Conservation (phyloP, 2,888 invertebrate genomes). For the Pachydiplax longipennis region DNA sequence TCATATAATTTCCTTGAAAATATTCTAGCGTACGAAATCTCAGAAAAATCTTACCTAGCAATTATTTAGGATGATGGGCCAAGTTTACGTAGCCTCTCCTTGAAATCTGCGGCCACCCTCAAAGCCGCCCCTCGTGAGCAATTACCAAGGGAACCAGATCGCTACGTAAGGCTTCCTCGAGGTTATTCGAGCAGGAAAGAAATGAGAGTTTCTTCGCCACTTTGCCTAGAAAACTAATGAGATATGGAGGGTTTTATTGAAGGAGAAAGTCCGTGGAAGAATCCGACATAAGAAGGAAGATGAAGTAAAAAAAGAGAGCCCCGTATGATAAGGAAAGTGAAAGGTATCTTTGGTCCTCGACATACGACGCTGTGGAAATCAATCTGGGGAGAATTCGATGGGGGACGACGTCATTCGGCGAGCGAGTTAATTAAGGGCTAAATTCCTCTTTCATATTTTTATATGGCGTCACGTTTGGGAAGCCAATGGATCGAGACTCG, state of each 20-base stretch:
- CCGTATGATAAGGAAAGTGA: not conserved
- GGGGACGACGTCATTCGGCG: not conserved
- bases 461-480: not conserved
- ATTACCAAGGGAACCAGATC: too few species aligned
- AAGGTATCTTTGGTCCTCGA: not conserved
- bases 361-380: constrained; percentile 1
- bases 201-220: not conserved
- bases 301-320: not conserved
- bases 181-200: not conserved
- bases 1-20: too few species aligned
- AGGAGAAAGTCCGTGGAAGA: not conserved
- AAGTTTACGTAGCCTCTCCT: too few species aligned
- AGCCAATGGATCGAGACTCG: not conserved
- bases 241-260: not conserved
- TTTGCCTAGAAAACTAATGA: not conserved
- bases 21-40: too few species aligned
- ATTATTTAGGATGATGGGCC: too few species aligned
- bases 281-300: not conserved
- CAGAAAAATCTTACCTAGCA: too few species aligned
- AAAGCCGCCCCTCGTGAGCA: too few species aligned
- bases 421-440: not conserved
- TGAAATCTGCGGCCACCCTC: too few species aligned
- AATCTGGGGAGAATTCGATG: constrained; percentile 31
- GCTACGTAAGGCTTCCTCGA: too few species aligned
- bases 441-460: not conserved